phyloP scores from a whole-genome alignment of 37 sponge, comb jelly and placozoan species.

The Geodia barretti region DNA sequence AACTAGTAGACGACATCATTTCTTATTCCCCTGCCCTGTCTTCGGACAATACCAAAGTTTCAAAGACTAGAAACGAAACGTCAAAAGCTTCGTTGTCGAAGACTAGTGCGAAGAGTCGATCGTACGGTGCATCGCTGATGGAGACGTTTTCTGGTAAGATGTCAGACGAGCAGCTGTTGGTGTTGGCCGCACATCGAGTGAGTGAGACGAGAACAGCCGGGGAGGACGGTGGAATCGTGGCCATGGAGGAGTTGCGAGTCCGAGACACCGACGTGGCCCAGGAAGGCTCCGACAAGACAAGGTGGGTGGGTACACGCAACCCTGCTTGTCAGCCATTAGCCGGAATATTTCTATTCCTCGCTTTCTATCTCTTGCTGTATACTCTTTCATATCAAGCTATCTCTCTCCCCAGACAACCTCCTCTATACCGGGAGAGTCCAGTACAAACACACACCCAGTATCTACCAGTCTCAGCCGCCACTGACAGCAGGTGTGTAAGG shows the following conservation, averaged over 20 bases:
- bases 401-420: too few relatives aligned
- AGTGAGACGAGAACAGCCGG: constrained; percentile 8
- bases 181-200: constrained; percentile 11
- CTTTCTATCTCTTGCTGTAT: not conserved
- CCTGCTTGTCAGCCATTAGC: not conserved
- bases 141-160: constrained; percentile 11
- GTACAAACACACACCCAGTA: too few relatives aligned
- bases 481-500: too few relatives aligned
- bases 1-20: constrained; percentile 36
- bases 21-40: constrained; percentile 26
- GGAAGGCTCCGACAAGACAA: too few relatives aligned
- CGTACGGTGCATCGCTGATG: not conserved
- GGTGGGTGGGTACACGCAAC: not conserved
- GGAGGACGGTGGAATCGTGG: not conserved
- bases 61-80: too few relatives aligned
- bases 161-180: constrained; percentile 32
- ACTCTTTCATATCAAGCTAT: not conserved
- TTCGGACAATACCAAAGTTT: not conserved
- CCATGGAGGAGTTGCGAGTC: not conserved
- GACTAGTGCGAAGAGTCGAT: constrained; percentile 2
- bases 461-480: too few relatives aligned
- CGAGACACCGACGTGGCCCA: too few relatives aligned
- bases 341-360: not conserved
- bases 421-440: too few relatives aligned
- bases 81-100: not conserved